Evolutionary conservation across 2,113 vertebrate genomes (phyloP).

Genomic region (Spheniscus mendiculus): DNA sequence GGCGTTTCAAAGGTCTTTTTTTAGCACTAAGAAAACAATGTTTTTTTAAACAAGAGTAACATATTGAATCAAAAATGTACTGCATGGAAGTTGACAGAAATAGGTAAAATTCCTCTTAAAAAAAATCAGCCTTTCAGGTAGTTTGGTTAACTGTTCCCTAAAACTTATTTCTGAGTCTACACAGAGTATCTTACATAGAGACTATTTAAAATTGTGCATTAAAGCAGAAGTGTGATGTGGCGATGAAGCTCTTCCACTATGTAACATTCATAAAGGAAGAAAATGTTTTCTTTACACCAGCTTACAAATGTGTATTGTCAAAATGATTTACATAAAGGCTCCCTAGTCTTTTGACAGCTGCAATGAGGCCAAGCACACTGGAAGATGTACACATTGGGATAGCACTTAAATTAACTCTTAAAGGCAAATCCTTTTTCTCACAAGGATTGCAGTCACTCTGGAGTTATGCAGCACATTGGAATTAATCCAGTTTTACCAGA

Average conservation of each 20-base stretch:
- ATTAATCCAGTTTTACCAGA: conserved; percentile 37
- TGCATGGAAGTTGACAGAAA: background rate
- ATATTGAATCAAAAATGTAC: background rate
- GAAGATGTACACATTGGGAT: background rate
- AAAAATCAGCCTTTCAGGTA: background rate
- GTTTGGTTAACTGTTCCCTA: background rate
- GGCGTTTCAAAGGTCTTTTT: background rate
- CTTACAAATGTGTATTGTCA: conserved; percentile 2
- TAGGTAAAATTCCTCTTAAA: background rate
- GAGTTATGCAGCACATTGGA: background rate
- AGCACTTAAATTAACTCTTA: background rate
- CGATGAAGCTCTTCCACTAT: background rate
- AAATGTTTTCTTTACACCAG: conserved; percentile 12
- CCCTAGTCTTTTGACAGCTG: background rate
- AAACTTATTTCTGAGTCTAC: background rate
- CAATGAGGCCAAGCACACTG: background rate
- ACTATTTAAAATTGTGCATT: background rate
- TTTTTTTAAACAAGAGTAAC: background rate
- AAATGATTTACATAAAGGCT: background rate
- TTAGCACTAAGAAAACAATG: conserved; percentile 22
- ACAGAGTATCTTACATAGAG: background rate
- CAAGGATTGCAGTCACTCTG: background rate
- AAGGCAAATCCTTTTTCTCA: background rate
- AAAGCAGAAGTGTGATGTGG: background rate
- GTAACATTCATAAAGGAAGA: background rate